Percentiles rank a stretch among this genome's conserved stretches.
These are phyloP conservation scores for Chouioia cunea DNA, from an alignment of 2,888 invertebrate genomes.

Conservation along the genomic window DNA sequence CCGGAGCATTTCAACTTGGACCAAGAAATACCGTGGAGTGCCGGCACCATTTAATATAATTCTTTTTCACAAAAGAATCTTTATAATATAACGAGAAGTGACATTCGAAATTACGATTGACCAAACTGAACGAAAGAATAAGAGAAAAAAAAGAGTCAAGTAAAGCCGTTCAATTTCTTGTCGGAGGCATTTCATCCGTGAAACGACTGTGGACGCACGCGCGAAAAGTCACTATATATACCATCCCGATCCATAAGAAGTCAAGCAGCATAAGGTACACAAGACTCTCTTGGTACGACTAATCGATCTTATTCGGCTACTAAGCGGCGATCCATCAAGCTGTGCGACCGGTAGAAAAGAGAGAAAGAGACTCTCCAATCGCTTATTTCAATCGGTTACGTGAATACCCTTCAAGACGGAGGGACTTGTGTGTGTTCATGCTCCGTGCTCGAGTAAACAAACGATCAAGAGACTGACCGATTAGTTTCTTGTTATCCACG, in stretches of 20 bases:
- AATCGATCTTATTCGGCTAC: conserved; percentile 48
- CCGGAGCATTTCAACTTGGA: too few species aligned
- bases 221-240: conserved; percentile 1
- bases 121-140: too few species aligned
- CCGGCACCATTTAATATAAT: too few species aligned
- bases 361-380: conserved; percentile 25
- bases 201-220: conserved; percentile 14
- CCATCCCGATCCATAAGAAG: too few species aligned
- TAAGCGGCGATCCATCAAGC: conserved; percentile 43
- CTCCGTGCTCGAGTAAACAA: conserved; percentile 29
- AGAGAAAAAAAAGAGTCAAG: not conserved
- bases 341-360: conserved; percentile 35
- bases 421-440: not conserved
- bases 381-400: conserved; percentile 23
- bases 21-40: too few species aligned
- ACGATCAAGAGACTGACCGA: conserved; percentile 25
- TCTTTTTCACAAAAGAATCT: too few species aligned
- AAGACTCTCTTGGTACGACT: conserved; percentile 5
- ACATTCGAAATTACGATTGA: too few species aligned
- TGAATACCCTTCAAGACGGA: too few species aligned
- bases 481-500: conserved; percentile 27
- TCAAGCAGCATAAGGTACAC: too few species aligned
- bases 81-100: too few species aligned
- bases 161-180: conserved; percentile 16
- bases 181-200: conserved; percentile 50